A percentile compares a stretch with the other conserved stretches of the same genome.
Conservation (phyloP, 2,113 vertebrate genomes). For the Alectura lathami region DNA sequence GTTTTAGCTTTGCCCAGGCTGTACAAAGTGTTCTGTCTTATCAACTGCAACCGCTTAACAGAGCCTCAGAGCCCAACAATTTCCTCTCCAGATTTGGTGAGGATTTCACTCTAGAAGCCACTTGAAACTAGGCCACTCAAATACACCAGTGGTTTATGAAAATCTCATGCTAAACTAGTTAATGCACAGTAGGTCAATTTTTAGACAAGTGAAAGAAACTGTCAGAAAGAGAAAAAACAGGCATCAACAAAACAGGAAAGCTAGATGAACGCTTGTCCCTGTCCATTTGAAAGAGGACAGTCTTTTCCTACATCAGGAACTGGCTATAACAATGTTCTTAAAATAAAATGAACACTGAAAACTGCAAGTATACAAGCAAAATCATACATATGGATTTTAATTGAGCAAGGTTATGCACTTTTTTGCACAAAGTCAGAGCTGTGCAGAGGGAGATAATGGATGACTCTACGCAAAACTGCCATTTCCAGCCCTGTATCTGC, state of each 20-base stretch:
- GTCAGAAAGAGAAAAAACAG: not conserved
- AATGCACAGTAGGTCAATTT: not conserved
- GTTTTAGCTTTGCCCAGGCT: not conserved
- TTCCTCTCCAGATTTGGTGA: not conserved
- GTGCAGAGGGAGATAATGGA: not conserved
- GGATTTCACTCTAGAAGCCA: not conserved
- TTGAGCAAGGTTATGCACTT: not conserved
- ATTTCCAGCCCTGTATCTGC: not conserved
- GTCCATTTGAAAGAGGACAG: not conserved
- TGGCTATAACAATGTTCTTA: not conserved
- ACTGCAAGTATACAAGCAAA: not conserved
- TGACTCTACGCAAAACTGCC: not conserved
- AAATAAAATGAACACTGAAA: not conserved
- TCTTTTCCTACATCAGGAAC: not conserved
- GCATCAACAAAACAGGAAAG: conserved; percentile 4
- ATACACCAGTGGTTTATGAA: not conserved
- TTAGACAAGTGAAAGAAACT: conserved; percentile 9
- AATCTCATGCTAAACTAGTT: not conserved
- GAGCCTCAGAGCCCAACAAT: not conserved
- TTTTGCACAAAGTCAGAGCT: not conserved
- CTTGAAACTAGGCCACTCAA: not conserved
- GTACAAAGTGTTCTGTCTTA: not conserved
- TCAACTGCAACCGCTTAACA: accelerated
- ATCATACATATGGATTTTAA: not conserved
- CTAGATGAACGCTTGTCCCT: not conserved